Evolutionary conservation across 2,113 vertebrate species (phyloP).

Genomic region (Oryzias melastigma): DNA sequence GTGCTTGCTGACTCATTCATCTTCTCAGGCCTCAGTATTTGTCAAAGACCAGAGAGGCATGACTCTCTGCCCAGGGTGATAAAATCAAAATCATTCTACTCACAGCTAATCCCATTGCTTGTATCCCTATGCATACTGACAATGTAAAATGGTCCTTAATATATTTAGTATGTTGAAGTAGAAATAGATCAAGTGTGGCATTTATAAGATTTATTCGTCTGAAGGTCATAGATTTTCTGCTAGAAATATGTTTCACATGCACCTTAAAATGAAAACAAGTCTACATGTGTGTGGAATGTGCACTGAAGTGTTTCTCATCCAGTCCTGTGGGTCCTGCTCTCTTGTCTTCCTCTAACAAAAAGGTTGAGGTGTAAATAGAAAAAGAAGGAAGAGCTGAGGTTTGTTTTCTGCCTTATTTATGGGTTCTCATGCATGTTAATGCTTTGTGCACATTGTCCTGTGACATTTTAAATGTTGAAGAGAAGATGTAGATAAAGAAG

Average conservation of each 20-base stretch:
- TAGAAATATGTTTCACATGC: background rate
- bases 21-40: conserved; percentile 53
- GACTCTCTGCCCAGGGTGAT: conserved; percentile 43
- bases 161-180: background rate
- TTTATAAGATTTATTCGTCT: background rate
- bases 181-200: background rate
- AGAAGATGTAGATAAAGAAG: conserved; percentile 39
- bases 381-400: conserved; percentile 1
- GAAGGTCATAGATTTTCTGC: background rate
- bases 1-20: conserved; percentile 62
- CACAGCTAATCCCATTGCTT: conserved; percentile 1
- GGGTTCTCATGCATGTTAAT: conserved; percentile 58
- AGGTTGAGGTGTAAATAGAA: conserved; percentile 12
- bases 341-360: conserved; percentile 25
- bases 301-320: conserved; percentile 10
- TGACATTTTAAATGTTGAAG: conserved; percentile 68
- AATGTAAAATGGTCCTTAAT: conserved; percentile 4
- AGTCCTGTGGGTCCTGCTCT: conserved; percentile 16
- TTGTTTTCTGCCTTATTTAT: conserved; percentile 71
- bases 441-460: conserved; percentile 60
- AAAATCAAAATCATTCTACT: conserved; percentile 55
- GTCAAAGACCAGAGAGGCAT: conserved; percentile 38
- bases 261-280: conserved; percentile 1
- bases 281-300: conserved; percentile 12
- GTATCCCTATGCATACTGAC: conserved; percentile 3